Percentiles rank a stretch among this genome's conserved stretches.
Evolutionary conservation across 2,113 vertebrate species (phyloP).

Genomic region (Heteronetta atricapilla): DNA sequence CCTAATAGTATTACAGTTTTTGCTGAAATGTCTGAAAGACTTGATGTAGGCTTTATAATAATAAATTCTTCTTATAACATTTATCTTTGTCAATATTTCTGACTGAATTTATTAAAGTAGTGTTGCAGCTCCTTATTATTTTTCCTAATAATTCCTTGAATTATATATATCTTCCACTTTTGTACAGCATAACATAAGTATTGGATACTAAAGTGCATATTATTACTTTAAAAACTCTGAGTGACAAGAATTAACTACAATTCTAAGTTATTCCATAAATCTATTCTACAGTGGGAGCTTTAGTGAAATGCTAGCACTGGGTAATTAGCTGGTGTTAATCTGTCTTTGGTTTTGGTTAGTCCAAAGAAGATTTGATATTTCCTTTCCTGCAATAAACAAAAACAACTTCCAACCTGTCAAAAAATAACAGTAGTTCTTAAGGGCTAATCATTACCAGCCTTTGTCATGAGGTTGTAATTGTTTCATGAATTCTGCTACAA

Average conservation of each 20-base stretch:
- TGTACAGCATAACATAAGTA: neutral
- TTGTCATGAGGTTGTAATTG: constrained; percentile 61
- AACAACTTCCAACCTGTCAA: constrained; percentile 60
- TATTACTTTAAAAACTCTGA: constrained; percentile 11
- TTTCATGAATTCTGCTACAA: constrained; percentile 75
- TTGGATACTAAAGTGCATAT: neutral
- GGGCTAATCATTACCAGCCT: constrained; percentile 70
- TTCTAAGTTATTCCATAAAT: constrained; percentile 26
- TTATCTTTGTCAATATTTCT: neutral
- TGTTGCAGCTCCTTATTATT: neutral
- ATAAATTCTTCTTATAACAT: neutral
- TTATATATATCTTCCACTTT: neutral
- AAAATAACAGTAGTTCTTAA: constrained; percentile 63
- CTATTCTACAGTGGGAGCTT: neutral
- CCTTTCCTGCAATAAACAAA: constrained; percentile 67
- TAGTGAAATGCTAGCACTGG: constrained; percentile 18
- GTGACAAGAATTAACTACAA: constrained; percentile 40
- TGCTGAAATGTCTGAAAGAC: neutral
- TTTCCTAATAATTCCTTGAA: neutral
- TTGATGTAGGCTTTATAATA: neutral
- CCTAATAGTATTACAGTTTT: neutral
- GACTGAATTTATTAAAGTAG: neutral
- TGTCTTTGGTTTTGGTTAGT: constrained; percentile 16
- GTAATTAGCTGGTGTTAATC: constrained; percentile 24
- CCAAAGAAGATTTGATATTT: constrained; percentile 52